phyloP scores from a whole-genome alignment of 2,797 vertebrate species.

The Gymnoscopelus braueri region DNA sequence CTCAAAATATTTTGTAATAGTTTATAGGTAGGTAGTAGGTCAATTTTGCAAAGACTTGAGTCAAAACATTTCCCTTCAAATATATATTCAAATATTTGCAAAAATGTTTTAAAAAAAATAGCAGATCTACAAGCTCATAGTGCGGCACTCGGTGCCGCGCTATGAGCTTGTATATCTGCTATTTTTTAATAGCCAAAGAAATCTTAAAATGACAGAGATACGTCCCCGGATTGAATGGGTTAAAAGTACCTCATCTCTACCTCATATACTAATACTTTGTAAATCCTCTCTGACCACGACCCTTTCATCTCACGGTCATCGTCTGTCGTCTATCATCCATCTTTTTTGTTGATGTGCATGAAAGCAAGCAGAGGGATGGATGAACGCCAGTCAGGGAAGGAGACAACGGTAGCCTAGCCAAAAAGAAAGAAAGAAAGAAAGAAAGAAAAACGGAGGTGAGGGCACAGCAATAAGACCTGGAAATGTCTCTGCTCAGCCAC shows the following conservation, averaged over 20 bases:
- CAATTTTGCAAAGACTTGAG: no score
- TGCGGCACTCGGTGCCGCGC: no score
- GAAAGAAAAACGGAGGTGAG: slow-evolving; percentile 23
- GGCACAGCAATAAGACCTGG: background rate
- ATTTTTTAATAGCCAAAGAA: no score
- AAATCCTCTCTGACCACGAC: slow-evolving; percentile 26
- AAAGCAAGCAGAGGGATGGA: slow-evolving; percentile 21
- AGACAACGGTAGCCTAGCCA: slow-evolving; percentile 27
- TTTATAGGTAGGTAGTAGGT: no score
- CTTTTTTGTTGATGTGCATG: slow-evolving; percentile 5
- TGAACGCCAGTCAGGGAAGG: slow-evolving; percentile 33
- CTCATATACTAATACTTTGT: slow-evolving; percentile 11
- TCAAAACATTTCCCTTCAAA: no score
- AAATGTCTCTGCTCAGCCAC: slow-evolving; percentile 62
- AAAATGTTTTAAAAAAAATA: no score
- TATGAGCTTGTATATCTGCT: no score
- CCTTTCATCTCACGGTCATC: background rate
- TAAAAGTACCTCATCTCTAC: background rate
- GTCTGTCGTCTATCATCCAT: slow-evolving; percentile 6
- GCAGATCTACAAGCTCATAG: no score
- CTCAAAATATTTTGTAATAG: no score
- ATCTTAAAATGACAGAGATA: no score
- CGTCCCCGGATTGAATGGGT: no score
- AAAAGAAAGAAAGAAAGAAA: slow-evolving; percentile 35
- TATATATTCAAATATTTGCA: no score